phyloP scores from a whole-genome alignment of 2,888 invertebrate species.

The Andrena flavipes region DNA sequence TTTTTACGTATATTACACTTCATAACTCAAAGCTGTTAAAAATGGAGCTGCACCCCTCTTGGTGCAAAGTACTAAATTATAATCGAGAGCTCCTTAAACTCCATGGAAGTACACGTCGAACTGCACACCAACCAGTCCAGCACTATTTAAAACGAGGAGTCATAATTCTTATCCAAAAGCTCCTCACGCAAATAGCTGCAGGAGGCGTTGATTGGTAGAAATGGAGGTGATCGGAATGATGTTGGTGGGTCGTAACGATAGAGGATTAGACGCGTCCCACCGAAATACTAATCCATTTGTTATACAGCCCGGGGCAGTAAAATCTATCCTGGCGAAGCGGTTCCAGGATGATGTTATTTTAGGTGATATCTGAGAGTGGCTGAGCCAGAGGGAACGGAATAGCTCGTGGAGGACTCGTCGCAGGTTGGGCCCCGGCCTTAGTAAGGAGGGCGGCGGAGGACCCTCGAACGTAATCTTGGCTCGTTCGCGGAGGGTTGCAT shows the following conservation, averaged over 20 bases:
- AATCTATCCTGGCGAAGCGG: slow-evolving; percentile 63
- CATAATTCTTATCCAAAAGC: background rate
- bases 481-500: slow-evolving; percentile 77
- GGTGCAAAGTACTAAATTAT: too few relatives aligned
- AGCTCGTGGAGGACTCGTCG: slow-evolving; percentile 51
- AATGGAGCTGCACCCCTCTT: too few relatives aligned
- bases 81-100: too few relatives aligned
- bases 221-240: slow-evolving; percentile 64
- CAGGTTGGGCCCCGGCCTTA: slow-evolving; percentile 69
- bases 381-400: slow-evolving; percentile 40
- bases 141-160: background rate
- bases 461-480: slow-evolving; percentile 82
- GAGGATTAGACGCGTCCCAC: slow-evolving; percentile 63
- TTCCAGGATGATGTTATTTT: slow-evolving; percentile 79
- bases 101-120: too few relatives aligned
- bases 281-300: slow-evolving; percentile 71
- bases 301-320: slow-evolving; percentile 65
- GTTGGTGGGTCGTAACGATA: slow-evolving; percentile 48
- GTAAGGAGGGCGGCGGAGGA: slow-evolving; percentile 70
- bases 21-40: too few relatives aligned
- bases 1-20: too few relatives aligned
- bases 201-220: slow-evolving; percentile 54
- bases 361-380: slow-evolving; percentile 76
- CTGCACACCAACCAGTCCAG: too few relatives aligned
- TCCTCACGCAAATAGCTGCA: slow-evolving; percentile 25